phyloP scores from a whole-genome alignment of 2,113 vertebrate genomes.

The Tonatia bakeri region DNA sequence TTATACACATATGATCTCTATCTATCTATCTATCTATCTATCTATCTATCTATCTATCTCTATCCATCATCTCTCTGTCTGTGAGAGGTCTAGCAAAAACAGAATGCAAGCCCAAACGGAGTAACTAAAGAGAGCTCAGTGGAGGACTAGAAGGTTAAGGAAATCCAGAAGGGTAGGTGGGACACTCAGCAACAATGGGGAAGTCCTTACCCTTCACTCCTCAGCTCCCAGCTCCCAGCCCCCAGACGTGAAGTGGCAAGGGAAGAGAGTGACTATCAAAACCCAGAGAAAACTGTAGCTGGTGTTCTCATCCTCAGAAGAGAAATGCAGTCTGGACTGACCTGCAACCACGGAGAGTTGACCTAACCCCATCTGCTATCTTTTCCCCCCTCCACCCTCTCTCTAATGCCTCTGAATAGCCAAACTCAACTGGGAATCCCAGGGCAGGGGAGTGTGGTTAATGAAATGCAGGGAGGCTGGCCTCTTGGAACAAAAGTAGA shows the following conservation, averaged over 20 bases:
- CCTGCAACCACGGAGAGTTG: not conserved
- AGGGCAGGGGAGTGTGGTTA: not conserved
- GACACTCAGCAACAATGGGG: not conserved
- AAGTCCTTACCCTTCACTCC: not conserved
- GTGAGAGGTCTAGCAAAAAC: not conserved
- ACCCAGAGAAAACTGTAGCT: not conserved
- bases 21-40: not conserved
- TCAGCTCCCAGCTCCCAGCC: not conserved
- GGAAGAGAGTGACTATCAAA: not conserved
- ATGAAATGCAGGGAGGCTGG: not conserved
- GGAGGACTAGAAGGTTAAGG: not conserved
- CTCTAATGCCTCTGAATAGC: not conserved
- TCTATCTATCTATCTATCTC: not conserved
- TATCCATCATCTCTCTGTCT: not conserved
- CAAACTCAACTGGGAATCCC: not conserved
- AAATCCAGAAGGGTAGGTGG: not conserved
- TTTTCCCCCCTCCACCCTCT: not conserved
- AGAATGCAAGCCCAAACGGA: not conserved
- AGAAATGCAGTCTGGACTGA: not conserved
- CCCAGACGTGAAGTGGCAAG: not conserved
- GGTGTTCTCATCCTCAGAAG: not conserved
- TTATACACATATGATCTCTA: not conserved
- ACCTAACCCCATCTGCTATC: not conserved
- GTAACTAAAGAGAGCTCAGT: not conserved
- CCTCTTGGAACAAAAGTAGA: not conserved